Conservation (phyloP, 2,797 vertebrate genomes). For the Lepilemur septentrionalis region DNA sequence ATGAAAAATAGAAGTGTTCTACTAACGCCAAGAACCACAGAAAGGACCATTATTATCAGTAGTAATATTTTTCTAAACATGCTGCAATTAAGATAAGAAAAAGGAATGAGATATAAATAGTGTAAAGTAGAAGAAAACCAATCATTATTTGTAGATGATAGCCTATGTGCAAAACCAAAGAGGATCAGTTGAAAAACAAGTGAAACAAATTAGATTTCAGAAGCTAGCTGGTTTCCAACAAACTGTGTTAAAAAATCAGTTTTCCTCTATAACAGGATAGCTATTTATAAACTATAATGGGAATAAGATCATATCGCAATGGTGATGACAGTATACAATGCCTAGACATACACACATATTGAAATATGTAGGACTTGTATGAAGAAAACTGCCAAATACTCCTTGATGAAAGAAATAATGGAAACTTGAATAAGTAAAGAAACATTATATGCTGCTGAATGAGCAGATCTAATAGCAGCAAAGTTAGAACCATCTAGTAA, state of each 20-base stretch:
- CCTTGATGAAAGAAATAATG: not conserved
- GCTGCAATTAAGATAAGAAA: not conserved
- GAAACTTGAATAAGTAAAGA: not conserved
- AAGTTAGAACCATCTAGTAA: not conserved
- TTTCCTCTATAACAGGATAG: not conserved
- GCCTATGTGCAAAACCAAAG: not conserved
- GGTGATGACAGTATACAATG: not conserved
- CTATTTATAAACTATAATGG: not conserved
- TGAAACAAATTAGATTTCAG: constrained; percentile 27
- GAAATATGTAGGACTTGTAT: not conserved
- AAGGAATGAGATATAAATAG: not conserved
- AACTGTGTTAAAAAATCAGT: not conserved
- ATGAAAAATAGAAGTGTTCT: not conserved
- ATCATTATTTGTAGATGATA: not conserved
- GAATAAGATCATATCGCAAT: not conserved
- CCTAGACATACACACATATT: not conserved
- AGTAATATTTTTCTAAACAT: not conserved
- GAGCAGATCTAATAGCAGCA: not conserved
- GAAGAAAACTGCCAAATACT: not conserved
- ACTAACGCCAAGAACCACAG: not conserved
- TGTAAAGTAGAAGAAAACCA: not conserved
- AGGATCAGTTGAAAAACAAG: not conserved
- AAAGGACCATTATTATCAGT: not conserved
- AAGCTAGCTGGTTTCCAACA: constrained; percentile 15
- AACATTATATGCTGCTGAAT: not conserved